Evolutionary conservation across 1,140 invertebrate species (phyloP), one percentile per base, ranked within the genome.

Genomic region (Aphaenogaster floridana): DNA sequence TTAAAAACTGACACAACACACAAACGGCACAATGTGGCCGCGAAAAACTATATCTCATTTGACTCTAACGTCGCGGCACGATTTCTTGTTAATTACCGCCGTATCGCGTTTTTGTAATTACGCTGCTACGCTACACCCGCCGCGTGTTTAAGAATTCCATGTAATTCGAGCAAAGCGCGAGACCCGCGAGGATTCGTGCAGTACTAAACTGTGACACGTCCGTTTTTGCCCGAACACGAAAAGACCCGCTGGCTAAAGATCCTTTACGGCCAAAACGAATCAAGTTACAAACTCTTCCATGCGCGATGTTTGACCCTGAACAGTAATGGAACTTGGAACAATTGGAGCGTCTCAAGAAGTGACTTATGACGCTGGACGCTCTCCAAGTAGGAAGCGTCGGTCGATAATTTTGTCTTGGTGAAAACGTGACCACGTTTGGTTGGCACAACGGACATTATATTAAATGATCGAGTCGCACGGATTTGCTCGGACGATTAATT

Each of bases 41-140:
- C 15, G 48, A 71, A 84, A 84, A 84, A 84, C 80, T 17, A 83
- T 83, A 84, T 84, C 80, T 84, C 80, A 84, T 84, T 84, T 84
- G 72, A 63, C 80, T 84, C 69, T 6, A 45, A 74, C 80, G 11
- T 74, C 42, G 69, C 57, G 42, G 52, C 36, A 21, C 80, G 9
- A 74, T 84, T 84, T 84, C 80, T 84, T 84, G 80, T 84, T 74
- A 74, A 84, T 84, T 84, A 84, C 68, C 54, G 54, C 8, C 36
- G 80, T 57, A 71, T 72, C 50, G 50, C 79, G 69, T 84, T 84
- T 83, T 84, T 84, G 80, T 15, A 84, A 84, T 84, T 84, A 84
- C 68, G 17, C 15, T 17, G 11, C 69, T 34, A 68, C 50, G 48
- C 17, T 8, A 13, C 8, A 13, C 8, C 15, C 42, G 66, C 50